Base-by-base conservation (phyloP, 2,888 invertebrate species). In the Caenorhabditis sp. region DNA sequence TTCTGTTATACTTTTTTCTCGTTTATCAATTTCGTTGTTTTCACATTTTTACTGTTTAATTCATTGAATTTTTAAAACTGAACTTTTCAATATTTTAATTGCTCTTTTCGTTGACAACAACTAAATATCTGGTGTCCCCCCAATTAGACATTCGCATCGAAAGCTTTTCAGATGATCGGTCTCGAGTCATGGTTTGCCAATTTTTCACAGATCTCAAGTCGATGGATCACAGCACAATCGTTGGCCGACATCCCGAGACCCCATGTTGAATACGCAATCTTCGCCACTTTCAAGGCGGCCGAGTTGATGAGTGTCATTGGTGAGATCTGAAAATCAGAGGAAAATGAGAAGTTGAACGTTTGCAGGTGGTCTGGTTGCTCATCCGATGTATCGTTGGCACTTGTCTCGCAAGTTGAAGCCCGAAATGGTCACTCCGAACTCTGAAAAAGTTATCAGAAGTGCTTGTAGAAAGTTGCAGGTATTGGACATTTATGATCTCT, bases 151-250 rank as follows among this genome's bases (percentile, higher is more conserved):
- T 11, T 13, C 40, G 40, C 4, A 32, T 32, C 32, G 4, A 9
- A 32, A 32, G 32, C 4, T n/a, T 28, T 53, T 2, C 53, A 55
- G 64, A 82, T 84, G 83, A 84, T 89, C 51, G 89, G 89, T 9
- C 50, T 89, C 18, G 90, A 89, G 58, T 65, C 85, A 11, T 90
- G 90, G 90, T 88, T 90, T 68, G 81, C 78, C 50, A 89, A 89
- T 60, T 89, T 89, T 62, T 68, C 86, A 13, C 88, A 87, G 68
- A 78, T 87, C 44, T 83, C 85, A 5, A 82, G 80, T 18, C 44
- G 74, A 47, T 82, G 81, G 79, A 84, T 74, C 60, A 82, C 62
- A 1, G 71, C 85, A 0, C 77, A 89, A 69, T 61, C 80, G 18
- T 69, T 90, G 26, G 90, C 88, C 4, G 87, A 88, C 28, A 74